phyloP scores from a whole-genome alignment of 2,888 invertebrate species.

The Troglohyphantes excavatus region DNA sequence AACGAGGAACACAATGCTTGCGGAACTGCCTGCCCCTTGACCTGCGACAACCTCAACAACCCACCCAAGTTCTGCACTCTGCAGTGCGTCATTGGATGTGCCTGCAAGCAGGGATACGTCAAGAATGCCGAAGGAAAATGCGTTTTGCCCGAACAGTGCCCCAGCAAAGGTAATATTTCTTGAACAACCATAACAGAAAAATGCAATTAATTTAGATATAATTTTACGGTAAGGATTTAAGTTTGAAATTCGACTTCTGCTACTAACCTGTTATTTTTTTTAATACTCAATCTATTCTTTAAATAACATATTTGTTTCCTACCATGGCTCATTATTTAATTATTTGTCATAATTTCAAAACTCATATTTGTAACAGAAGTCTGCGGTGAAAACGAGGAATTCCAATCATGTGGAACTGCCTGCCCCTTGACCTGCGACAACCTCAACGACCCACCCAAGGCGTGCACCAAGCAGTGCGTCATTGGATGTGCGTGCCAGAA shows the following conservation, averaged over 20 bases:
- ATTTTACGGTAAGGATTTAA: no score
- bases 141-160: background rate
- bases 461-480: constrained; percentile 1
- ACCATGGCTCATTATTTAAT: no score
- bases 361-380: constrained; percentile 15
- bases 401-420: background rate
- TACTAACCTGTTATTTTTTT: no score
- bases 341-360: no score
- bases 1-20: constrained; percentile 3
- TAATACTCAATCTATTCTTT: no score
- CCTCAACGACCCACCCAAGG: background rate
- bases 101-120: constrained; percentile 13
- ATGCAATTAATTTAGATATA: no score
- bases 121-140: constrained; percentile 7
- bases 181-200: no score
- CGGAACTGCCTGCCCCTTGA: constrained; percentile 53
- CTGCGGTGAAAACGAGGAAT: constrained; percentile 44
- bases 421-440: constrained; percentile 59
- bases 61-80: background rate
- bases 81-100: constrained; percentile 14
- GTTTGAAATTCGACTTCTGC: no score
- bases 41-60: constrained; percentile 19
- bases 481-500: constrained; percentile 16
- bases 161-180: no score
- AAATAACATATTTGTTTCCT: no score